Conservation (phyloP, 37 sponge, comb jelly and placozoan genomes). For the Halisarca cf. caerulea region DNA sequence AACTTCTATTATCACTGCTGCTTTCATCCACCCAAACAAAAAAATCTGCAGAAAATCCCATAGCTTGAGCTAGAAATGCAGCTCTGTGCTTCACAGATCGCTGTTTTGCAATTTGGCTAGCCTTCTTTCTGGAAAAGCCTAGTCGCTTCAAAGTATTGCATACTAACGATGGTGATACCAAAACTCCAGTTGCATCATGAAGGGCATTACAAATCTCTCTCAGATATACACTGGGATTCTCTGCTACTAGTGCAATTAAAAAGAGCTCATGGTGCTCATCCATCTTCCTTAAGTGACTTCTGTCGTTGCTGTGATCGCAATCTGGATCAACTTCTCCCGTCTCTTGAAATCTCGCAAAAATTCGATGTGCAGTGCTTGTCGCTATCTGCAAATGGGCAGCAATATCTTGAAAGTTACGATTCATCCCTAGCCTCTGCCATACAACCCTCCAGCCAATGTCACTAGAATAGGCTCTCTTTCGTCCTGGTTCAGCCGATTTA, state of each 20-base stretch:
- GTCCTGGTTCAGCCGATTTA: too few species aligned
- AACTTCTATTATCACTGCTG: not conserved
- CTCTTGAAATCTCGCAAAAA: not conserved
- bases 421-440: slow-evolving; percentile 20
- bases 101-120: slow-evolving; percentile 8
- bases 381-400: slow-evolving; percentile 19
- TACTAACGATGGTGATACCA: slow-evolving; percentile 11
- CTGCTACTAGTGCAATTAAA: not conserved
- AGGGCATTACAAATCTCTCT: not conserved
- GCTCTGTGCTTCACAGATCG: slow-evolving; percentile 8
- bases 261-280: not conserved
- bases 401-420: not conserved
- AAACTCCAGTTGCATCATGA: not conserved
- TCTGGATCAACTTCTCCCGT: slow-evolving; percentile 22
- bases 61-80: slow-evolving; percentile 37
- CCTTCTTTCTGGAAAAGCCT: slow-evolving; percentile 33
- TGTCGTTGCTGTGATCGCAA: too few species aligned
- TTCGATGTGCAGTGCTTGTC: slow-evolving; percentile 6
- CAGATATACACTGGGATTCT: slow-evolving; percentile 38
- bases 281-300: too few species aligned
- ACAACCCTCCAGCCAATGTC: slow-evolving; percentile 18
- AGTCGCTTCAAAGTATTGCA: slow-evolving; percentile 16
- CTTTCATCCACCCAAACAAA: slow-evolving; percentile 6
- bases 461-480: too few species aligned
- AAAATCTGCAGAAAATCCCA: not conserved